Evolutionary conservation across 2,888 invertebrate genomes (phyloP).

Genomic region (Epinotia ramella): DNA sequence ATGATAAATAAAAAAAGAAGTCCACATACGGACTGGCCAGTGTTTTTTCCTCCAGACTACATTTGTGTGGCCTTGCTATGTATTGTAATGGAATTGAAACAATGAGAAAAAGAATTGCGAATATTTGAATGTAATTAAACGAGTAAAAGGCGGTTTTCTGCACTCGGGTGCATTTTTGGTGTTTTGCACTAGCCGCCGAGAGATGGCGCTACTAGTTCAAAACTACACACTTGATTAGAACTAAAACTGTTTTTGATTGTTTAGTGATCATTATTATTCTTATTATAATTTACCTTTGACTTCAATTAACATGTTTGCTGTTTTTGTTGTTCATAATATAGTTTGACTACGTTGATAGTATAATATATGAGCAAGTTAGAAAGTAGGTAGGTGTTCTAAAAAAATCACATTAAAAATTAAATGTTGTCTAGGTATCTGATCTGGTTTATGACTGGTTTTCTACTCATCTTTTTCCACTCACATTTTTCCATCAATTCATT

Average conservation of each 20-base stretch:
- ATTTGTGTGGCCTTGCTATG: constrained; percentile 35
- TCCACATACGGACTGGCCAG: constrained; percentile 43
- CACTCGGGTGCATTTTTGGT: constrained; percentile 48
- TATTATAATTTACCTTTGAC: too few species aligned
- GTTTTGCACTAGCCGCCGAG: constrained; percentile 47
- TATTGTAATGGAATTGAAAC: constrained; percentile 21
- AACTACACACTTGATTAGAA: constrained; percentile 44
- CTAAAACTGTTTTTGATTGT: neutral
- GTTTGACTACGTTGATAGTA: too few species aligned
- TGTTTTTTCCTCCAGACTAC: constrained; percentile 28
- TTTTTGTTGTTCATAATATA: too few species aligned
- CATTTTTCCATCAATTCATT: constrained; percentile 13
- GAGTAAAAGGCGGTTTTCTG: constrained; percentile 48
- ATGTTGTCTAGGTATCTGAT: too few species aligned
- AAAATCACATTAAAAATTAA: too few species aligned
- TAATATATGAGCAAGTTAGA: too few species aligned
- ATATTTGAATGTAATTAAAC: constrained; percentile 21
- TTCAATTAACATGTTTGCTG: too few species aligned
- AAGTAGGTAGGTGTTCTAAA: too few species aligned
- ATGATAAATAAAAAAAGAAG: constrained; percentile 72
- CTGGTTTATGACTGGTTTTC: neutral
- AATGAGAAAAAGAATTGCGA: constrained; percentile 8
- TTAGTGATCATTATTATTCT: neutral
- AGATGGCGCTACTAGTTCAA: constrained; percentile 69
- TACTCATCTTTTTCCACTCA: neutral